A percentile compares a stretch with the other conserved stretches of the same genome.
Conservation (phyloP, 35 echinoderm and acorn worm species). For the Lytechinus pictus region DNA sequence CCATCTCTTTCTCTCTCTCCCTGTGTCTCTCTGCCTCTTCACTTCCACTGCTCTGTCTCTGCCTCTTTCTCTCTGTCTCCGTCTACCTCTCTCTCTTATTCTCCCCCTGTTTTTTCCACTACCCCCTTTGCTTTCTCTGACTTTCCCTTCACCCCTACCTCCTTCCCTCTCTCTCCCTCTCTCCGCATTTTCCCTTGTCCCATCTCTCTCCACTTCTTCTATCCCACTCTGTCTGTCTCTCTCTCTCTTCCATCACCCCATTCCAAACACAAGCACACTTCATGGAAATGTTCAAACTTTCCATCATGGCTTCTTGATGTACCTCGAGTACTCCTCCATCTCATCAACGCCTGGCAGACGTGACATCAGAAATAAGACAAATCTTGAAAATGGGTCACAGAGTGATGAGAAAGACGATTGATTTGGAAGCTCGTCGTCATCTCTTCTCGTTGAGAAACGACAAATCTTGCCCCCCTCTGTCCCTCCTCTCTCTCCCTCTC, state of each 20-base stretch:
- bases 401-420: constrained; percentile 11
- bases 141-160: neutral
- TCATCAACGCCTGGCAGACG: neutral
- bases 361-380: neutral
- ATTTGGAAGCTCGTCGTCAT: neutral
- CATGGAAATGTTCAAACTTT: neutral
- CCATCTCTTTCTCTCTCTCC: neutral
- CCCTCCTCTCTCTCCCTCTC: too few relatives aligned
- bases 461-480: neutral
- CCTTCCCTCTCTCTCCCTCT: neutral
- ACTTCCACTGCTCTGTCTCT: neutral
- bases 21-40: neutral
- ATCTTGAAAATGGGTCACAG: neutral
- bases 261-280: neutral
- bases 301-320: neutral
- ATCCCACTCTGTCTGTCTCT: neutral
- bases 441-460: neutral
- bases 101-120: too few relatives aligned
- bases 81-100: too few relatives aligned
- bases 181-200: neutral
- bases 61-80: too few relatives aligned
- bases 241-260: neutral
- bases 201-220: neutral
- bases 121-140: too few relatives aligned
- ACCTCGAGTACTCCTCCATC: neutral